Conservation (phyloP, 2,888 invertebrate genomes). For the Idaea dimidiata region DNA sequence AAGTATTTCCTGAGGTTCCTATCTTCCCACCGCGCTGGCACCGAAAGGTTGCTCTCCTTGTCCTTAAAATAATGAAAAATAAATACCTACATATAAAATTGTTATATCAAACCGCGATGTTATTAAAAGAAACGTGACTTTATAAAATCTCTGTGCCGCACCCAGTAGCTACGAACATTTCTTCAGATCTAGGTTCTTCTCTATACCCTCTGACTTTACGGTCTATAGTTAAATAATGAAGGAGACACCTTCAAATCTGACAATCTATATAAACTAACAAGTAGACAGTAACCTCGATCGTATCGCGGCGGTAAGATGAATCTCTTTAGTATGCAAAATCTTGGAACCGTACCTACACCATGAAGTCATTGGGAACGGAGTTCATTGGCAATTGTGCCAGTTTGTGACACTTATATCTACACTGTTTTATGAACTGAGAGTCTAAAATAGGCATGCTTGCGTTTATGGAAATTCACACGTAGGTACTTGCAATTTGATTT, state of each 20-base stretch:
- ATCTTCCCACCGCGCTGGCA: constrained; percentile 84
- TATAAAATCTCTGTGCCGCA: background rate
- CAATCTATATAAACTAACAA: background rate
- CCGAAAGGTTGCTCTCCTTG: constrained; percentile 83
- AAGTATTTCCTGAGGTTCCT: constrained; percentile 83
- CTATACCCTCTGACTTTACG: too few relatives aligned
- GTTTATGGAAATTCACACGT: background rate
- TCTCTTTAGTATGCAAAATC: constrained; percentile 1
- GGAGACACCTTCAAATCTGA: background rate
- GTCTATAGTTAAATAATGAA: background rate
- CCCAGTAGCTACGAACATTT: background rate
- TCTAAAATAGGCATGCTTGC: background rate
- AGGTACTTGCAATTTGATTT: background rate
- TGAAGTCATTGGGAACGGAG: constrained; percentile 47
- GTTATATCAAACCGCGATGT: background rate
- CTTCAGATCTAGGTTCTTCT: background rate
- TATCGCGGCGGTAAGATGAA: background rate
- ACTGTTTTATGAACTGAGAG: background rate
- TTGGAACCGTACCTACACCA: constrained; percentile 6
- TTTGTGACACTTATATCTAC: constrained; percentile 34
- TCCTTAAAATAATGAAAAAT: constrained; percentile 72
- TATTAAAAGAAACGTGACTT: background rate
- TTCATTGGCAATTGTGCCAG: constrained; percentile 62
- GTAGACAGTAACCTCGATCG: background rate
- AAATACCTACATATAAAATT: background rate